Conservation (phyloP, 2,113 vertebrate genomes). For the Hyla sarda region DNA sequence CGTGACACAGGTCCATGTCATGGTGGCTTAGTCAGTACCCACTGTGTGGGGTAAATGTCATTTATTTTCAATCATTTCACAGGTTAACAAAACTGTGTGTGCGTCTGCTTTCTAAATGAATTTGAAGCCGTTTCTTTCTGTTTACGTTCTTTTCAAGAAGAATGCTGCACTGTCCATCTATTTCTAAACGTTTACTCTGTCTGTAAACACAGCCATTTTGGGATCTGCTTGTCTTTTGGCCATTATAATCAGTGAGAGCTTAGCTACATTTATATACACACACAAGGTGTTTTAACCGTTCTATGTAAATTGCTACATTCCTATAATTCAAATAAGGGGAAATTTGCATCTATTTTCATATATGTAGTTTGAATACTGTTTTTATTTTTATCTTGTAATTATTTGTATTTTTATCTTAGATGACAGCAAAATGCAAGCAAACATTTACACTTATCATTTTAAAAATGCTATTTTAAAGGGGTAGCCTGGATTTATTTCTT, state of each 20-base stretch:
- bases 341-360: background rate
- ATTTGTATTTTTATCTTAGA: no score
- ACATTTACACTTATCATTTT: background rate
- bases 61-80: slow-evolving; percentile 41
- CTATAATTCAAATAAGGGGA: background rate
- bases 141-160: slow-evolving; percentile 54
- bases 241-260: slow-evolving; percentile 48
- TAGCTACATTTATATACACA: slow-evolving; percentile 53
- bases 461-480: background rate
- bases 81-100: slow-evolving; percentile 1
- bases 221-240: slow-evolving; percentile 47
- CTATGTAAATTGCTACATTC: slow-evolving; percentile 21
- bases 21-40: background rate
- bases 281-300: slow-evolving; percentile 52
- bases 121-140: slow-evolving; percentile 52
- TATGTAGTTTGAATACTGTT: background rate
- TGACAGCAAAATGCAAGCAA: background rate
- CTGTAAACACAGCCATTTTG: slow-evolving; percentile 57
- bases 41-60: background rate
- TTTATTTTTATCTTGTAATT: background rate
- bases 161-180: slow-evolving; percentile 53
- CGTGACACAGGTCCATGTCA: slow-evolving; percentile 16
- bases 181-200: slow-evolving; percentile 56
- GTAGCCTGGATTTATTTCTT: background rate
- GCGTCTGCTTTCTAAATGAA: slow-evolving; percentile 43